Evolutionary conservation across 2,888 invertebrate genomes (phyloP).

Genomic region (Drosophila putrida): DNA sequence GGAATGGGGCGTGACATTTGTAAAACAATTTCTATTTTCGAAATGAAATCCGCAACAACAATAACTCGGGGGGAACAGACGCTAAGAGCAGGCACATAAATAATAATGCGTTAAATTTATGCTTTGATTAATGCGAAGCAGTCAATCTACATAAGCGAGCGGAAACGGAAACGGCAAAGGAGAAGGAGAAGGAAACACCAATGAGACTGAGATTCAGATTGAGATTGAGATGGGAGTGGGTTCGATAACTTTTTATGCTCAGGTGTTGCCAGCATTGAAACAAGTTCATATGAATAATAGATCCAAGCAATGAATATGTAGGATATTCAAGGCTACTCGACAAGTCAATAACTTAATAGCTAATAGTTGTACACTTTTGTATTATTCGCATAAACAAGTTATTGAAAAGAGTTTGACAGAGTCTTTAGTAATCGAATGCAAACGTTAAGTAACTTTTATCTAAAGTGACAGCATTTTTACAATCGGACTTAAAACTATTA

Average conservation of each 20-base stretch:
- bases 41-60: conserved; percentile 71
- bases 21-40: conserved; percentile 78
- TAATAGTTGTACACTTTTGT: too few relatives aligned
- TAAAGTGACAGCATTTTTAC: too few relatives aligned
- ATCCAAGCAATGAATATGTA: conserved; percentile 34
- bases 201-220: conserved; percentile 10
- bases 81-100: conserved; percentile 67
- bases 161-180: conserved; percentile 24
- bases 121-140: conserved; percentile 76
- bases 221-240: conserved; percentile 3
- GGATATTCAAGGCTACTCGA: too few relatives aligned
- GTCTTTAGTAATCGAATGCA: too few relatives aligned
- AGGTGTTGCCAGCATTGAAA: conserved; percentile 61
- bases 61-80: conserved; percentile 26
- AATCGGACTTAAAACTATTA: too few relatives aligned
- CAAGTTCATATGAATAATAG: conserved; percentile 61
- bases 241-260: conserved; percentile 49
- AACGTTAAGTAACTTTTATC: too few relatives aligned
- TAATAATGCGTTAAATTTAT: conserved; percentile 81
- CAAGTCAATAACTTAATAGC: too few relatives aligned
- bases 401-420: too few relatives aligned
- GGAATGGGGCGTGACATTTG: conserved; percentile 69
- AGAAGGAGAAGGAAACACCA: conserved; percentile 21
- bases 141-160: conserved; percentile 66
- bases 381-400: too few relatives aligned